Conservation (phyloP, 2,888 invertebrate species). For the Hybos culiciformis region DNA sequence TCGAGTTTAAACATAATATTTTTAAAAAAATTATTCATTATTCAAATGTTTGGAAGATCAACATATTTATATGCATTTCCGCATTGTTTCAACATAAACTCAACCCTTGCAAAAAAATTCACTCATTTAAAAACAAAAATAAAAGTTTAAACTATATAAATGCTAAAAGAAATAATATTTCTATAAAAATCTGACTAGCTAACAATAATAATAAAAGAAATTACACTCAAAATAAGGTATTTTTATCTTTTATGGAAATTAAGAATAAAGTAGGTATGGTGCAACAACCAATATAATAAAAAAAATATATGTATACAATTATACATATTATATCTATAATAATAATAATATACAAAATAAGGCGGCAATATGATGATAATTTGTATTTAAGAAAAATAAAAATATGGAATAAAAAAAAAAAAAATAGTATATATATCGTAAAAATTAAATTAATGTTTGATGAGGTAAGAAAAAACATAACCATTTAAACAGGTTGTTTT, state of each 20-base stretch:
- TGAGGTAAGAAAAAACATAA: background rate
- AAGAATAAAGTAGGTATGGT: background rate
- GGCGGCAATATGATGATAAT: slow-evolving; percentile 3
- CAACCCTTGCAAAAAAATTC: too few relatives aligned
- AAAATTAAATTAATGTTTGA: slow-evolving; percentile 2
- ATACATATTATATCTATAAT: too few relatives aligned
- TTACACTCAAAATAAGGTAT: background rate
- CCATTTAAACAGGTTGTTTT: slow-evolving; percentile 1
- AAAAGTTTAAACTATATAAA: too few relatives aligned
- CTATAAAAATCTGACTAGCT: background rate
- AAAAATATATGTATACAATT: background rate
- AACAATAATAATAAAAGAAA: background rate
- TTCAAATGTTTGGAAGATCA: too few relatives aligned
- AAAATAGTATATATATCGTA: background rate
- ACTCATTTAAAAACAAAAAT: too few relatives aligned
- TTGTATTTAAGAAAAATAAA: background rate
- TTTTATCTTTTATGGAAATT: background rate
- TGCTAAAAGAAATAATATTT: background rate
- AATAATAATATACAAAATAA: too few relatives aligned
- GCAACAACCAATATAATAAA: background rate
- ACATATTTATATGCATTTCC: too few relatives aligned
- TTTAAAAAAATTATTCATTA: too few relatives aligned
- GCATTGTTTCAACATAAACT: too few relatives aligned
- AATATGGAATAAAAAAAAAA: too few relatives aligned
- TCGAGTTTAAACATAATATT: too few relatives aligned